Evolutionary conservation across 2,888 invertebrate genomes (phyloP), one percentile per base, ranked within the genome.

Genomic region (Mantis religiosa): DNA sequence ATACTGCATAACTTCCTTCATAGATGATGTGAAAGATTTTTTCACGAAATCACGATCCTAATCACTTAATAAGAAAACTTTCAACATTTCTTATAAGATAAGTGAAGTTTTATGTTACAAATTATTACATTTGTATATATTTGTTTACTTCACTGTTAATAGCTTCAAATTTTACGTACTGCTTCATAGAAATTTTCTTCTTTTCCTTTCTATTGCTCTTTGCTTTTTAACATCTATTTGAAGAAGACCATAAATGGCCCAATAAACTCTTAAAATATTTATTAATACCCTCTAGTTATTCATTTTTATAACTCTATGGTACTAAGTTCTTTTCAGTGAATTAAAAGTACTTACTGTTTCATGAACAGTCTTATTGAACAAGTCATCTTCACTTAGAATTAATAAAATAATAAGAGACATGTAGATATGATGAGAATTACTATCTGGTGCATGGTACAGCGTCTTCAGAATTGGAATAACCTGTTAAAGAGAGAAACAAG

Each of bases 341-440:
- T 54, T 34, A 3, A 71, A 71, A 71, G 84, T 28, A 95, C 97
- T 96, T 93, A 99, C 99, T 93, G 98, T 97, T 93, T 97, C 96
- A 93, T 99, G 99, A 82, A 99, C 96, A 90, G 96, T 96, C 93
- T 97, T 98, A 93, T 99, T 99, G 92, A 99, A 98, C 0, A 96
- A 94, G 91, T 99, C 98, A 93, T 99, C 99, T 93, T 99, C 99
- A 82, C 98, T 99, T 8, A 99, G 94, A 91, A 99, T 99, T 4
- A 99, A 95, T 47, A 99, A 94, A 71, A 99, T 98, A 90, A 99
- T 99, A 4, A 99, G 95, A 0, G 99, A 98, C 98, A 99, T 99
- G 94, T 99, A 99, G 91, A 99, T 99, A 93, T 99, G 99, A 93
- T 99, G 99, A 0, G 98, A 98, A 91, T 97, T 98, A 92, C 96